Base-by-base conservation (phyloP, 2,888 invertebrate species). In the Caenorhabditis wallacei region DNA sequence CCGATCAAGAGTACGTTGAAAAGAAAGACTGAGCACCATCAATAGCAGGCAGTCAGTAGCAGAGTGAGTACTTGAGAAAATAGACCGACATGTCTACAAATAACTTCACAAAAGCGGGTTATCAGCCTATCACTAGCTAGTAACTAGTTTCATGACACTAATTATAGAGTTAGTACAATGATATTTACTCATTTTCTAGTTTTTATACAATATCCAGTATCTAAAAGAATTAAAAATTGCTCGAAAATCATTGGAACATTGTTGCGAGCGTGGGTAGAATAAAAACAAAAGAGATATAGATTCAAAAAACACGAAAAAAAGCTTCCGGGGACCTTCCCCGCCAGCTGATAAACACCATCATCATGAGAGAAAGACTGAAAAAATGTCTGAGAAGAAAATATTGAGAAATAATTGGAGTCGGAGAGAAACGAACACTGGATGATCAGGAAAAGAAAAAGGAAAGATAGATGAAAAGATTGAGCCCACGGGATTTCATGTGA, bases 41-140 rank as follows among this genome's bases (percentile, higher is more conserved):
- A 71, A 46, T 56, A 74, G 74, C 54, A 74, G 56, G 66, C 66
- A 66, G 66, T 66, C 46, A 75, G 75, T 46, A 78, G 78, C 51
- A 46, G 37, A 48, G 40, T 43, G 79, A 79, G 76, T 76, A 76
- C 76, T 76, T 76, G 76, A 76, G 76, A 76, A 76, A 68, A 76
- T 61, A 69, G 61, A 61, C 76, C 68, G 76, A 76, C 76, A 76
- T 76, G 76, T 76, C 76, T 69, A 76, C 76, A 76, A 76, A 76
- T 76, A 76, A 68, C 69, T 68, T 56, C 20, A 40, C 53, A 40
- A 74, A 68, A 74, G 74, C 74, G 74, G 57, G 56, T 74, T 69
- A 69, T 76, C 76, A 76, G 51, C 48, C 59, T 76, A 66, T 66
- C 69, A 66, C 48, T 68, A 30, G n/a, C 51, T 40, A 53, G 37